Evolutionary conservation across 2,113 vertebrate genomes (phyloP).

Genomic region (Condylura cristata): DNA sequence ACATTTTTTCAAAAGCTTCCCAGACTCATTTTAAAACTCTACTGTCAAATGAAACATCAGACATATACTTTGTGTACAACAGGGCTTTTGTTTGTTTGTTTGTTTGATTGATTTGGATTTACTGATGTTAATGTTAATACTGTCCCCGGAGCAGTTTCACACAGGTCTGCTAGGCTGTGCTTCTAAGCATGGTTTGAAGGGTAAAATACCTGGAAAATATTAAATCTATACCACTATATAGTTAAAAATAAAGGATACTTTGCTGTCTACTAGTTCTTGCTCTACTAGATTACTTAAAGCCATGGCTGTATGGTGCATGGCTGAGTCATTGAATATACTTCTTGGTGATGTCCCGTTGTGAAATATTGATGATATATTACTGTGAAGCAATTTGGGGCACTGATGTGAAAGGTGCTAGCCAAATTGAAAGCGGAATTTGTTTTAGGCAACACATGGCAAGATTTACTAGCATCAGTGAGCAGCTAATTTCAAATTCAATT

Average conservation of each 20-base stretch:
- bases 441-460: constrained; percentile 49
- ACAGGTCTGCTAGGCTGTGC: not conserved
- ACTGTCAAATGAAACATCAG: not conserved
- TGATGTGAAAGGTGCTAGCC: constrained; percentile 56
- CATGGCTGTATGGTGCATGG: not conserved
- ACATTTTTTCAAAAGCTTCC: not conserved
- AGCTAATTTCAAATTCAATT: constrained; percentile 63
- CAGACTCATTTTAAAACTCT: not conserved
- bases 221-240: constrained; percentile 11
- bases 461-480: constrained; percentile 21
- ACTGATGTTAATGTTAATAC: not conserved
- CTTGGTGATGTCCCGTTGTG: constrained; percentile 10
- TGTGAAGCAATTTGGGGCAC: constrained; percentile 44
- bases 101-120: constrained; percentile 15
- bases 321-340: constrained; percentile 30
- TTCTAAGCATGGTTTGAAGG: not conserved
- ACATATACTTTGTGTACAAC: not conserved
- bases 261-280: not conserved
- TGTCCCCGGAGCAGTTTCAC: not conserved
- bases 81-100: not conserved
- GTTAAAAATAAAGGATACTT: not conserved
- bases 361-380: constrained; percentile 73
- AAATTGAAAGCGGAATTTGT: constrained; percentile 61
- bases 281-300: constrained; percentile 23
- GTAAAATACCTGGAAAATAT: constrained; percentile 39